phyloP scores from a whole-genome alignment of 2,113 vertebrate genomes.

The Aldabrachelys gigantea region DNA sequence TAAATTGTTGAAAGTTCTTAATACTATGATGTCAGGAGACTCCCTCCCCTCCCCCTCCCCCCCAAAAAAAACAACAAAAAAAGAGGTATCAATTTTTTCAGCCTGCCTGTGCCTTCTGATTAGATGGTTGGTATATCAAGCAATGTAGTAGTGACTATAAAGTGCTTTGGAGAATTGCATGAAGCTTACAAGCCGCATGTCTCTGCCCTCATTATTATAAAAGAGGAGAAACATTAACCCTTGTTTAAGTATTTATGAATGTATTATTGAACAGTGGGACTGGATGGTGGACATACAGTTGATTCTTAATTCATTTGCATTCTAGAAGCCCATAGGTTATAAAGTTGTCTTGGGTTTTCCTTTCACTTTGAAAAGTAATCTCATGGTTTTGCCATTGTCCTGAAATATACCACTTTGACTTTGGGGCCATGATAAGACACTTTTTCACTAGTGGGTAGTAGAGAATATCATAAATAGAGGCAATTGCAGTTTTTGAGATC shows the following conservation, averaged over 20 bases:
- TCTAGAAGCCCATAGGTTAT: neutral
- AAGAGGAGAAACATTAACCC: neutral
- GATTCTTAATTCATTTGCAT: neutral
- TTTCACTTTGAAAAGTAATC: neutral
- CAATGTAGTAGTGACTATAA: neutral
- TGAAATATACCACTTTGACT: neutral
- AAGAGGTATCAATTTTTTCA: neutral
- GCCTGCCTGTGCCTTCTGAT: neutral
- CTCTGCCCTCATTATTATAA: neutral
- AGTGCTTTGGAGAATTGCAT: neutral
- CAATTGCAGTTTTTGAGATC: neutral
- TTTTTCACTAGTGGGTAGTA: neutral
- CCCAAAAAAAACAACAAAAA: no score
- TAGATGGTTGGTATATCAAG: neutral
- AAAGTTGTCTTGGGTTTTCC: neutral
- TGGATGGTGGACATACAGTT: neutral
- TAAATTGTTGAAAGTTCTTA: neutral
- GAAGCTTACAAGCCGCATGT: neutral
- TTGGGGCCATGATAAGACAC: neutral
- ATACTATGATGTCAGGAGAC: neutral
- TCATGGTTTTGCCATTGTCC: neutral
- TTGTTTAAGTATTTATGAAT: neutral
- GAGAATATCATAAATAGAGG: neutral
- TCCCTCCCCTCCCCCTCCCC: no score
- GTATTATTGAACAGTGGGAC: neutral